phyloP scores from a whole-genome alignment of 2,888 invertebrate species.

The Kryphioiulus occultus region DNA sequence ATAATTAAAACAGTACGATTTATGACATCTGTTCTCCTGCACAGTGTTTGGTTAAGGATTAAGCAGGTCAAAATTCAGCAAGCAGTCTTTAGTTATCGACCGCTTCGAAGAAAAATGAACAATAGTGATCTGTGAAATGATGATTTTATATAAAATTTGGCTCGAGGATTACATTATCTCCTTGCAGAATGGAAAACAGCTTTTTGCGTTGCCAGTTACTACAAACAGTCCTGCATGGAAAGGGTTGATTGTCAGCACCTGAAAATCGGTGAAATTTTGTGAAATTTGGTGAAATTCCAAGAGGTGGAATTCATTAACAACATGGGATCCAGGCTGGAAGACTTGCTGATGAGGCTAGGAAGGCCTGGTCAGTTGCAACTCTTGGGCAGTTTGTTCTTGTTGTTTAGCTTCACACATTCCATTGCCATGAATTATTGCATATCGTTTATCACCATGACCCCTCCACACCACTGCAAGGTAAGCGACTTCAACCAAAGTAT shows the following conservation, averaged over 20 bases:
- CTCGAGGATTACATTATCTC: background rate
- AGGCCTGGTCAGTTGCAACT: slow-evolving; percentile 41
- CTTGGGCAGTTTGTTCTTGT: slow-evolving; percentile 15
- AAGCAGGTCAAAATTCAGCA: background rate
- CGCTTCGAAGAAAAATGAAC: background rate
- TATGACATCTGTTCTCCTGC: background rate
- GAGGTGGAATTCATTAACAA: background rate
- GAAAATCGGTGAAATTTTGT: background rate
- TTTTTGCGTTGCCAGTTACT: background rate
- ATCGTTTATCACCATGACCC: slow-evolving; percentile 44
- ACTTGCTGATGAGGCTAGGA: slow-evolving; percentile 31
- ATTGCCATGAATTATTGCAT: slow-evolving; percentile 45
- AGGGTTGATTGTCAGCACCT: background rate
- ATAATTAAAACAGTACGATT: slow-evolving; percentile 27
- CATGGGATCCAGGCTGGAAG: slow-evolving; percentile 44
- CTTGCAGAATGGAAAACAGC: background rate
- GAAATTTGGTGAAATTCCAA: background rate
- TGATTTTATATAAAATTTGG: background rate
- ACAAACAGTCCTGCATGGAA: background rate
- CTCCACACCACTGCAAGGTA: slow-evolving; percentile 50
- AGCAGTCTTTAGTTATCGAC: background rate
- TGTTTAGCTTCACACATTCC: slow-evolving; percentile 25
- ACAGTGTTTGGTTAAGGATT: background rate
- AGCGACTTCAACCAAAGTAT: background rate
- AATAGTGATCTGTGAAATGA: background rate